These are phyloP conservation scores for Coracopsis vasa DNA, from an alignment of 2,113 vertebrate species.

Conservation along the genomic window DNA sequence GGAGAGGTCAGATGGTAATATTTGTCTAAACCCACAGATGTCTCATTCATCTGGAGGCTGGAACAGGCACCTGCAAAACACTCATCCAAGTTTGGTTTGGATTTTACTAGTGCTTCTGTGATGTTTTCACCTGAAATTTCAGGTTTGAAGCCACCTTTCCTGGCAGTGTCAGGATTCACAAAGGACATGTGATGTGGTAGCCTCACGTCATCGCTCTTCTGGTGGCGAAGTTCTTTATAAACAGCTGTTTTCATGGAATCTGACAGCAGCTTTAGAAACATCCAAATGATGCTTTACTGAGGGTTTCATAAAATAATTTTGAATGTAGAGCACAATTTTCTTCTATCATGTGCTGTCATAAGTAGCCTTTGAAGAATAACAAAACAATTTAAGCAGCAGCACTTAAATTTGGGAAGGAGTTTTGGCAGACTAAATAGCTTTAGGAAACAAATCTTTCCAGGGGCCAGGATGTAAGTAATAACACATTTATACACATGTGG, in stretches of 20 bases:
- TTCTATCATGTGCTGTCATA: slow-evolving; percentile 7
- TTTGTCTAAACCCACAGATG: not conserved
- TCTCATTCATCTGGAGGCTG: not conserved
- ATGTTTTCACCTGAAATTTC: not conserved
- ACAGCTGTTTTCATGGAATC: not conserved
- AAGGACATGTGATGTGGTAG: not conserved
- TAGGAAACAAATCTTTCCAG: slow-evolving; percentile 18
- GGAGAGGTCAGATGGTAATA: not conserved
- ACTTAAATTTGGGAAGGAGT: slow-evolving; percentile 23
- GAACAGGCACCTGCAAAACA: not conserved
- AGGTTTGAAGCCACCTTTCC: not conserved
- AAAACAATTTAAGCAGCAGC: slow-evolving; percentile 32
- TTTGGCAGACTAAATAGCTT: slow-evolving; percentile 28
- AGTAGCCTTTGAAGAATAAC: slow-evolving; percentile 56
- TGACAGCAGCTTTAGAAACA: not conserved
- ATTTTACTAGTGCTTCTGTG: not conserved
- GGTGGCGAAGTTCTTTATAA: not conserved
- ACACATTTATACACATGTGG: not conserved
- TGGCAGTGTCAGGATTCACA: not conserved
- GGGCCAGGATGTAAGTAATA: slow-evolving; percentile 5
- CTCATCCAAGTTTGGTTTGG: not conserved
- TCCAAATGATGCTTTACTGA: not conserved
- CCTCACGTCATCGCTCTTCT: not conserved
- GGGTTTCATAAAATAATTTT: slow-evolving; percentile 22
- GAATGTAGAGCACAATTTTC: not conserved